phyloP scores from a whole-genome alignment of 2,888 invertebrate species.

The Drosophila cognata region DNA sequence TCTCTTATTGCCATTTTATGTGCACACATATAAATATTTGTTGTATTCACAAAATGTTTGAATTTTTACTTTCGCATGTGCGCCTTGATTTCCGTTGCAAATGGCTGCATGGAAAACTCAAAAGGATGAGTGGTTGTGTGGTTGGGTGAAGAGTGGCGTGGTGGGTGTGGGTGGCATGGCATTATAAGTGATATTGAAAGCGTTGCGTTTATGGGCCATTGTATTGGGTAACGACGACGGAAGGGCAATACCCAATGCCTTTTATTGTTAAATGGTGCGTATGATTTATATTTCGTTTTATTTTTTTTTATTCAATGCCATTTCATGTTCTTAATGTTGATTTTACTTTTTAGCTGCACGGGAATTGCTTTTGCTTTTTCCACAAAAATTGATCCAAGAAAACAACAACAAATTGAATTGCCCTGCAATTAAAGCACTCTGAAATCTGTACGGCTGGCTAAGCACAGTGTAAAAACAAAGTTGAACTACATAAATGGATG shows the following conservation, averaged over 20 bases:
- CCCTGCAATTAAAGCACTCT: conserved; percentile 40
- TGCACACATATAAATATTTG: not conserved
- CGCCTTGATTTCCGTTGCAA: conserved; percentile 80
- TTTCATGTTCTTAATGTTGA: conserved; percentile 41
- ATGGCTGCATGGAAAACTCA: conserved; percentile 51
- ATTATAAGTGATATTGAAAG: conserved; percentile 79
- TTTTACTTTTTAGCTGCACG: conserved; percentile 17
- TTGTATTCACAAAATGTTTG: conserved; percentile 64
- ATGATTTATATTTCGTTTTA: conserved; percentile 78
- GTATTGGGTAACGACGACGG: conserved; percentile 51
- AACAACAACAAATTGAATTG: conserved; percentile 15
- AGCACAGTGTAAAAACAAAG: conserved; percentile 12
- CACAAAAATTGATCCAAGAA: conserved; percentile 1
- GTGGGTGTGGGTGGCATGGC: conserved; percentile 25
- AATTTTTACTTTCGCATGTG: conserved; percentile 79
- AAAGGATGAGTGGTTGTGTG: not conserved
- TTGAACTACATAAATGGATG: conserved; percentile 60
- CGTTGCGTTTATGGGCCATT: conserved; percentile 73
- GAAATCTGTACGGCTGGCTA: conserved; percentile 9
- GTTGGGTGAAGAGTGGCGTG: not conserved
- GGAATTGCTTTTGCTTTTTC: not conserved
- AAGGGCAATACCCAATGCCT: conserved; percentile 53
- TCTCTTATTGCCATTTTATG: conserved; percentile 8
- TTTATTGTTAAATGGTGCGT: conserved; percentile 81
- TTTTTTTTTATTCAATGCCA: conserved; percentile 54